Evolutionary conservation across 2,113 vertebrate genomes (phyloP).

Genomic region (Camelus bactrianus): DNA sequence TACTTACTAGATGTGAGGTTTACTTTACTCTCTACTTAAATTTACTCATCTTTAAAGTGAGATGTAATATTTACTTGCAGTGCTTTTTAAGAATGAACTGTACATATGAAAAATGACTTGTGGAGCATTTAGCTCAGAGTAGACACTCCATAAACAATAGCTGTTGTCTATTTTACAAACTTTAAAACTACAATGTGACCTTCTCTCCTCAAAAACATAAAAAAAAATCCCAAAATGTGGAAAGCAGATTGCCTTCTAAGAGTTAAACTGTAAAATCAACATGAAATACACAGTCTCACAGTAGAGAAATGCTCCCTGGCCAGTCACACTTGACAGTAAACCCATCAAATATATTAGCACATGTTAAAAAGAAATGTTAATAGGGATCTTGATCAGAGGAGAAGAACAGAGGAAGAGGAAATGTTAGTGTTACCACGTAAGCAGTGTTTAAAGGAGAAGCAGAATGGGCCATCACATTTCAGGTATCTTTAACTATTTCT

Average conservation of each 20-base stretch:
- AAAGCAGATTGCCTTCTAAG: neutral
- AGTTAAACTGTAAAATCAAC: neutral
- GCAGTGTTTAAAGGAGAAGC: neutral
- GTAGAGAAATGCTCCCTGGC: neutral
- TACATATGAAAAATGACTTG: neutral
- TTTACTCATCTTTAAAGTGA: constrained; percentile 48
- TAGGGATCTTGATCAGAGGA: neutral
- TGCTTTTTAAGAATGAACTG: neutral
- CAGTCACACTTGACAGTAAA: neutral
- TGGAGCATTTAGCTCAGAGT: neutral
- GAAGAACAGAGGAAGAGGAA: neutral
- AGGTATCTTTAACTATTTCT: neutral
- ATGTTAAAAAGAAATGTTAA: neutral
- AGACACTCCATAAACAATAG: neutral
- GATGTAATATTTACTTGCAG: neutral
- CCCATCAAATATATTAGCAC: neutral
- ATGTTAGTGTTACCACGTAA: neutral
- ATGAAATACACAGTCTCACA: neutral
- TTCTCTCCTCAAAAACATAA: neutral
- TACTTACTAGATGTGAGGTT: neutral
- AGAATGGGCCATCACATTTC: neutral
- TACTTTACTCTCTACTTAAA: neutral
- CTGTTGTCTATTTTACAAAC: neutral
- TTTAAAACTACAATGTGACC: neutral
- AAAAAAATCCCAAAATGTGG: neutral